Evolutionary conservation across 1,140 invertebrate species (phyloP), one percentile per base, ranked within the genome.

Genomic region (Drosophila micromelanica): DNA sequence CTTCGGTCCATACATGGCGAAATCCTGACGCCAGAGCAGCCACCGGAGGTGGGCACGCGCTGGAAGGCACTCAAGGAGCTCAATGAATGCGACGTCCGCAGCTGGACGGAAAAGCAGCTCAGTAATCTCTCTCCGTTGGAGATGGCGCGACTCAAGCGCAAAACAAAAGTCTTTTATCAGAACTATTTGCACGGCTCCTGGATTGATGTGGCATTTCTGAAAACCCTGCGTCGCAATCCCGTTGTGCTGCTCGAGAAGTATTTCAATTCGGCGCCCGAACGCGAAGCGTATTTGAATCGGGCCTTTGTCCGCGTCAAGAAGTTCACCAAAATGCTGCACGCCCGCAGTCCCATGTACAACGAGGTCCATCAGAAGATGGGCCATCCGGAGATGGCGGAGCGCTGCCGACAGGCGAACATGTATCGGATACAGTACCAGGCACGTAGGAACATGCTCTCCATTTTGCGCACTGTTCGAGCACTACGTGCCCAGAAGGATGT

Each of bases 361-460:
- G 75, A 87, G 48, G n/a, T 55, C 12, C n/a, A 63, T 30, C 11
- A 57, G 2, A 64, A 55, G 1, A 67, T 49, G 38, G 49, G 57
- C 0, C 57, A 64, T 60, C 56, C 74, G 0, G 9, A 46, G 0
- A 54, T 73, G 8, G 30, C 13, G n/a, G 37, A 52, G 1, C 61
- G 48, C 1, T 52, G 73, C 15, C 61, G 64, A 2, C 70, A 91
- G 6, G 45, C 69, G 0, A 82, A 78, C 37, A 54, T 90, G 43
- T 78, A 64, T 40, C 74, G 91, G 7, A 68, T 92, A 2, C 91
- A 92, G 54, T 91, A 89, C 57, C 90, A 92, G 43, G 90, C 91
- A 1, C 75, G 82, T 0, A 75, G 91, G 0, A 86, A 81, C 20
- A 91, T 92, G 90, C 9, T 77, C 5, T 81, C 70, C n/a, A 85